Conservation (phyloP, 1,140 invertebrate genomes). For the Spodoptera frugiperda region DNA sequence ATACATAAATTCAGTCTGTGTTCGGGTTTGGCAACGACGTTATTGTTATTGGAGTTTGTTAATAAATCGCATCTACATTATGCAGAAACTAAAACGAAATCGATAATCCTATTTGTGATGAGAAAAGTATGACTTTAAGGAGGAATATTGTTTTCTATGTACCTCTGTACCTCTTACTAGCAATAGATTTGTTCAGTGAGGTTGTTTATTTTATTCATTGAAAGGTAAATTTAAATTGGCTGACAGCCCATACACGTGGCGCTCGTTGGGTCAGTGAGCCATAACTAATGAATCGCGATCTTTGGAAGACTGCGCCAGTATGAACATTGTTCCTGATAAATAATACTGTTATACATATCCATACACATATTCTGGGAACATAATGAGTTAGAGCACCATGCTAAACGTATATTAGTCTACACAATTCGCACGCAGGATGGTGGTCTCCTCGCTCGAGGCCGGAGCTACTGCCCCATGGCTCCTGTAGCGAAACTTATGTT, state of each 20-base stretch:
- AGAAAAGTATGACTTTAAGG: slow-evolving; percentile 27
- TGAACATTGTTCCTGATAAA: slow-evolving; percentile 70
- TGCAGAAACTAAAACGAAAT: slow-evolving; percentile 5
- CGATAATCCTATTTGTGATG: slow-evolving; percentile 56
- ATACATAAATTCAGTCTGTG: slow-evolving; percentile 84
- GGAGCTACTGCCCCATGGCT: slow-evolving; percentile 3
- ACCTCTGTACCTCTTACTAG: slow-evolving; percentile 43
- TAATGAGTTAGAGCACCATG: slow-evolving; percentile 82
- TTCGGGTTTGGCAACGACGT: slow-evolving; percentile 82
- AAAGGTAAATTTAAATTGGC: slow-evolving; percentile 23
- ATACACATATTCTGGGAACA: slow-evolving; percentile 66
- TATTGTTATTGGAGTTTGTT: slow-evolving; percentile 64
- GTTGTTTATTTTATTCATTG: slow-evolving; percentile 20
- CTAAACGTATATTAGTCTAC: slow-evolving; percentile 69
- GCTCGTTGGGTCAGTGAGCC: slow-evolving; percentile 37
- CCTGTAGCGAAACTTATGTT: slow-evolving; percentile 32
- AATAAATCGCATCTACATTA: slow-evolving; percentile 18
- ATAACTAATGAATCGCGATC: slow-evolving; percentile 58
- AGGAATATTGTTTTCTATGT: slow-evolving; percentile 7
- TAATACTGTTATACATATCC: slow-evolving; percentile 72
- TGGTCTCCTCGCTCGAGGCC: neutral
- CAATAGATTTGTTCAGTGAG: slow-evolving; percentile 30
- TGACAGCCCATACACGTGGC: slow-evolving; percentile 36
- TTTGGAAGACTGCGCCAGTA: slow-evolving; percentile 81
- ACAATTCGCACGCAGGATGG: slow-evolving; percentile 22